phyloP scores from a whole-genome alignment of 2,888 invertebrate species.

The Diplolepis rosae region DNA sequence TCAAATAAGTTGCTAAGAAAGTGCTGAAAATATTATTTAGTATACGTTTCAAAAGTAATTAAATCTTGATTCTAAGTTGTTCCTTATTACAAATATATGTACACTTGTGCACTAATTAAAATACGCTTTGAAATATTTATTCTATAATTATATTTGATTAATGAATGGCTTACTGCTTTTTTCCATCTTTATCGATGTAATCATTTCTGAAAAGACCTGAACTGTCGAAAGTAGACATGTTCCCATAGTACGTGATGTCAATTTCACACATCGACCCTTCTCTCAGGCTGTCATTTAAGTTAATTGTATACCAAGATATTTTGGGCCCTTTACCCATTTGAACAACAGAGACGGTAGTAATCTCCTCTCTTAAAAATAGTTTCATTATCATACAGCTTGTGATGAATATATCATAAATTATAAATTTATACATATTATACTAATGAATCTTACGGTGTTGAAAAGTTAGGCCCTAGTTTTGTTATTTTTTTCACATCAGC shows the following conservation, averaged over 20 bases:
- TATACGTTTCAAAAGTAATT: neutral
- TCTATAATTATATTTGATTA: neutral
- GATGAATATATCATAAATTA: neutral
- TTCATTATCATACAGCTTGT: neutral
- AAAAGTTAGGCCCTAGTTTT: slow-evolving; percentile 55
- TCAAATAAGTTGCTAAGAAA: slow-evolving; percentile 81
- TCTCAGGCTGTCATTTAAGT: slow-evolving; percentile 77
- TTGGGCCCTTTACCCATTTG: slow-evolving; percentile 76
- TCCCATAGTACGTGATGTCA: slow-evolving; percentile 80
- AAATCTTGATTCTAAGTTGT: too few relatives aligned
- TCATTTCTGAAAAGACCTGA: slow-evolving; percentile 83
- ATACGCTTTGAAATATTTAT: neutral
- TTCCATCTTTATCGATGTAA: slow-evolving; percentile 75
- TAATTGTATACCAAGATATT: slow-evolving; percentile 74
- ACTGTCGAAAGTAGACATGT: slow-evolving; percentile 78
- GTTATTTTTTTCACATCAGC: slow-evolving; percentile 75
- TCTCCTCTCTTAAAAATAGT: slow-evolving; percentile 7
- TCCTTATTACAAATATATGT: too few relatives aligned
- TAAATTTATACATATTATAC: too few relatives aligned
- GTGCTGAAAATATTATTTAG: slow-evolving; percentile 70
- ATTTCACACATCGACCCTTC: slow-evolving; percentile 78
- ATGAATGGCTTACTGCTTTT: slow-evolving; percentile 72
- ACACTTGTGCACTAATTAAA: too few relatives aligned
- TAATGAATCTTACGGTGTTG: neutral
- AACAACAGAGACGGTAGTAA: neutral